phyloP scores from a whole-genome alignment of 2,113 vertebrate genomes.

The Cryptotis parvus region DNA sequence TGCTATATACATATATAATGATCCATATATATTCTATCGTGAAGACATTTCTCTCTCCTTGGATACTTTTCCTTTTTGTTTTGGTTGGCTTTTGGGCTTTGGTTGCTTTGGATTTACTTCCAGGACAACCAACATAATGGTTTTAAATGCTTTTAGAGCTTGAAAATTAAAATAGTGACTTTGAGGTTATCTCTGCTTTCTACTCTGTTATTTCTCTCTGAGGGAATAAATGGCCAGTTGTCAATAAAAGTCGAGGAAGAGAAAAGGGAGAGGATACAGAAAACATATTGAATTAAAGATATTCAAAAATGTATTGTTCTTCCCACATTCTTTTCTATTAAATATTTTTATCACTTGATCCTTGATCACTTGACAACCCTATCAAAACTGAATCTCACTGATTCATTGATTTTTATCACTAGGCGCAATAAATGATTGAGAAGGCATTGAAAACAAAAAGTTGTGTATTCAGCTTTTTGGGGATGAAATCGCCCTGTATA shows the following conservation, averaged over 20 bases:
- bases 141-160: background rate
- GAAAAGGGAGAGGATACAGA: background rate
- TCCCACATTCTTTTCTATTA: background rate
- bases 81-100: conserved; percentile 1
- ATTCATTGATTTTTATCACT: too few relatives aligned
- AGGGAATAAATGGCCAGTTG: background rate
- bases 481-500: too few relatives aligned
- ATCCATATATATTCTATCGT: background rate
- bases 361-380: too few relatives aligned
- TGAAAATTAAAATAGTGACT: conserved; percentile 46
- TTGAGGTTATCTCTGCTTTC: conserved; percentile 38
- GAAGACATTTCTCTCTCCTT: background rate
- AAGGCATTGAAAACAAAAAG: background rate
- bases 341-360: too few relatives aligned
- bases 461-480: too few relatives aligned
- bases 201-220: background rate
- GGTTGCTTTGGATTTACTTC: conserved; percentile 36
- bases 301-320: conserved; percentile 6
- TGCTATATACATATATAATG: too few relatives aligned
- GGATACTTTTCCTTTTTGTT: background rate
- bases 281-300: background rate
- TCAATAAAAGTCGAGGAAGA: conserved; percentile 7
- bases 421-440: background rate
- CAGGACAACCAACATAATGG: background rate
- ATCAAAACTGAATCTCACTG: too few relatives aligned